These are phyloP conservation scores for Malurus melanocephalus DNA, from an alignment of 2,113 vertebrate species.

Conservation along the genomic window DNA sequence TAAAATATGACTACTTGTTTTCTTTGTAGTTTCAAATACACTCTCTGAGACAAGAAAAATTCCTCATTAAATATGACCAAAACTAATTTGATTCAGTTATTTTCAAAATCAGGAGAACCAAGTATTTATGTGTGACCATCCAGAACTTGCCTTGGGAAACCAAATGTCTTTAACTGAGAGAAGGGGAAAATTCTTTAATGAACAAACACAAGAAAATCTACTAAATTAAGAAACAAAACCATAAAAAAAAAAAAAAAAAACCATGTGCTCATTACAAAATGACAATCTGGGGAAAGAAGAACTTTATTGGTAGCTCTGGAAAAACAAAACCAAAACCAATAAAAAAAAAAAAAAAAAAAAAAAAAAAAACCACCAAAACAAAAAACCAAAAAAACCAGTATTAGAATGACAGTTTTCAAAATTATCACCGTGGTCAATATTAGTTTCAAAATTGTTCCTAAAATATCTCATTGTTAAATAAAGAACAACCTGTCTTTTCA, in stretches of 20 bases:
- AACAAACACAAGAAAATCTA: background rate
- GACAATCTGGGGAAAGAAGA: no score
- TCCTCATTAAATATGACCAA: background rate
- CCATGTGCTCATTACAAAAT: no score
- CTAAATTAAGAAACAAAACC: background rate
- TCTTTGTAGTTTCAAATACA: background rate
- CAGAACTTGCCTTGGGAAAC: background rate
- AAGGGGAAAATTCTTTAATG: background rate
- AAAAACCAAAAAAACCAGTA: no score
- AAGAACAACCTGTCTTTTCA: rapidly evolving
- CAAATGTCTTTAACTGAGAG: background rate
- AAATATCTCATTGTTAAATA: background rate
- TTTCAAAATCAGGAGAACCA: background rate
- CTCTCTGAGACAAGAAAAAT: background rate
- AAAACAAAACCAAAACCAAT: no score
- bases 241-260: no score
- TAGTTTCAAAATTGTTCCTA: background rate
- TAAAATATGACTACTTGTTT: background rate
- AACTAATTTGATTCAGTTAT: background rate
- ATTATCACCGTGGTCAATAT: background rate
- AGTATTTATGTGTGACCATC: background rate
- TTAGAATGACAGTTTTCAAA: background rate
- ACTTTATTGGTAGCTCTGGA: no score
- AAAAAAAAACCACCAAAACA: no score
- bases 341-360: no score